Percentiles rank a stretch among this genome's conserved stretches.
phyloP scores from a whole-genome alignment of 2,888 invertebrate species.

The Pollenia griseotomentosa region DNA sequence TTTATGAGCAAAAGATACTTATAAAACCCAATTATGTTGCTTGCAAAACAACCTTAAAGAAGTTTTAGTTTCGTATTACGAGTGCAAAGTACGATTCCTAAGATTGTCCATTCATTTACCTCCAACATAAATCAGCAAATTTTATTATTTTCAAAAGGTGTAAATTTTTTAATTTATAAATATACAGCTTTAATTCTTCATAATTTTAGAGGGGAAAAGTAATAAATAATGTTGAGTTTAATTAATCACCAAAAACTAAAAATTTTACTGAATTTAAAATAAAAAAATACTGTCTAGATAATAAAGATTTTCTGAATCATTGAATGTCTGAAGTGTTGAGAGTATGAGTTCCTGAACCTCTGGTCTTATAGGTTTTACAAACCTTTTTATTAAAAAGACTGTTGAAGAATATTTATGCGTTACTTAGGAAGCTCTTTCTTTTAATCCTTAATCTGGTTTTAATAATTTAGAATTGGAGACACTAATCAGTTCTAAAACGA shows the following conservation, averaged over 20 bases:
- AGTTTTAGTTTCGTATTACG: neutral
- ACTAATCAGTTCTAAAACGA: no score
- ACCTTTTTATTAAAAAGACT: no score
- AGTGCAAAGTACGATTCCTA: neutral
- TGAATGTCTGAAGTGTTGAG: no score
- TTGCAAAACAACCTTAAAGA: constrained; percentile 24
- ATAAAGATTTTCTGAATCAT: no score
- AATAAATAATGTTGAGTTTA: neutral
- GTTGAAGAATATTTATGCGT: no score
- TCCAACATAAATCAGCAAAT: constrained; percentile 16
- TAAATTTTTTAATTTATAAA: no score
- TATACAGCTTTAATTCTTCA: neutral
- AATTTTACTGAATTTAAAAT: neutral
- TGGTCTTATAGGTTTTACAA: no score
- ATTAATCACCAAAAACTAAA: neutral
- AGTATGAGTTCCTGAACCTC: no score
- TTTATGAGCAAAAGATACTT: constrained; percentile 31
- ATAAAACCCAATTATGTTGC: constrained; percentile 53
- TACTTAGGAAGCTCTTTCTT: no score
- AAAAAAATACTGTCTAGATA: no score
- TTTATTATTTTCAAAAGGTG: constrained; percentile 6
- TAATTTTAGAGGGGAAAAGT: neutral
- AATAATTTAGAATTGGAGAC: accelerated
- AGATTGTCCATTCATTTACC: constrained; percentile 5
- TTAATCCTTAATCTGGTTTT: no score